These are phyloP conservation scores for Leptopilina clavipes DNA, from an alignment of 1,140 invertebrate species.

Conservation along the genomic window DNA sequence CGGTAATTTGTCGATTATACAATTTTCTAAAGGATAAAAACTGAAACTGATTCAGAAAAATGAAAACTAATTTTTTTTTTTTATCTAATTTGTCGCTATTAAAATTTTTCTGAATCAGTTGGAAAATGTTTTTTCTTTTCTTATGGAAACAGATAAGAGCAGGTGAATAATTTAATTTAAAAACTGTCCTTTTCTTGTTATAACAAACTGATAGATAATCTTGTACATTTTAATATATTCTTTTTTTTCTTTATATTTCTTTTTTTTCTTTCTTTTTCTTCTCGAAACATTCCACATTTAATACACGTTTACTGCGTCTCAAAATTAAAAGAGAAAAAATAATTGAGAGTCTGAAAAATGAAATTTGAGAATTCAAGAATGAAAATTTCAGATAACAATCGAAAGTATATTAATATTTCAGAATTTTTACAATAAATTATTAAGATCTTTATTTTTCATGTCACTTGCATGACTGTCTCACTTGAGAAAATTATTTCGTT, in stretches of 20 bases:
- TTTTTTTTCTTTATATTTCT: neutral
- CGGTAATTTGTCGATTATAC: neutral
- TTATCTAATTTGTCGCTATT: constrained; percentile 1
- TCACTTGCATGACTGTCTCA: neutral
- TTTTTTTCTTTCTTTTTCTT: neutral
- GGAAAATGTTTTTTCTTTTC: neutral
- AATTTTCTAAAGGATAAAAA: constrained; percentile 10
- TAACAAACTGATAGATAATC: constrained; percentile 3
- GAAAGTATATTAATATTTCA: neutral
- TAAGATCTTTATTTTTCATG: neutral
- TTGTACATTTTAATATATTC: neutral
- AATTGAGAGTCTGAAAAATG: neutral
- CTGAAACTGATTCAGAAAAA: constrained; percentile 22
- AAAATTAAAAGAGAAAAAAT: neutral
- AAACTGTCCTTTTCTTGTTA: neutral
- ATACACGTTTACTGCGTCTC: neutral
- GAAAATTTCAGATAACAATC: neutral
- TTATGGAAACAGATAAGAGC: neutral
- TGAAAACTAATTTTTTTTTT: constrained; percentile 14
- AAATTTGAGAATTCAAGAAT: neutral
- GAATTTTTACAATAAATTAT: constrained; percentile 4
- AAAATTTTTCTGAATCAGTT: constrained; percentile 26
- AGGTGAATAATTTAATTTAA: neutral
- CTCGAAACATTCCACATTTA: neutral
- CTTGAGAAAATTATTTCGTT: neutral